Conservation (phyloP, 2,797 vertebrate species). For the Tapera naevia region DNA sequence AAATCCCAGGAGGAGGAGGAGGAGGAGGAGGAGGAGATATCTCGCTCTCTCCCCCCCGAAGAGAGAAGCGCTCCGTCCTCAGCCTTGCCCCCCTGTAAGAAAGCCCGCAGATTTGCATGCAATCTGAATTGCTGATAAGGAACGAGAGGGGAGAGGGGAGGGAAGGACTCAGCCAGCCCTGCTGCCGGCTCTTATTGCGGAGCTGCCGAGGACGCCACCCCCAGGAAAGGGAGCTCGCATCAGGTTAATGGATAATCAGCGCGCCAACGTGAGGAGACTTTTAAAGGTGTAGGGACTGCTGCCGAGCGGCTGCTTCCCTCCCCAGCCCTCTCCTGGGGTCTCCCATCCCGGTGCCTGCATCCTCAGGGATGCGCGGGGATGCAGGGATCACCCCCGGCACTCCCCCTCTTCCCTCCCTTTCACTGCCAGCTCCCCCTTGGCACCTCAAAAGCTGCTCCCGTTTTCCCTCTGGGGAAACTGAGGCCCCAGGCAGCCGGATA, state of each 20-base stretch:
- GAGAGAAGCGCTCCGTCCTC: not conserved
- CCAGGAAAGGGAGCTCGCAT: conserved; percentile 78
- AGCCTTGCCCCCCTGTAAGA: conserved; percentile 36
- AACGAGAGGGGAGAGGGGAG: not conserved
- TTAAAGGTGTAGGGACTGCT: conserved; percentile 66
- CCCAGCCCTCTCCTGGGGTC: no score
- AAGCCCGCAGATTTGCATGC: conserved; percentile 80
- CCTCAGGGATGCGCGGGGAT: not conserved
- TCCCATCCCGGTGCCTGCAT: not conserved
- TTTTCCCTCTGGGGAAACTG: not conserved
- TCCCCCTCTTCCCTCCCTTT: not conserved
- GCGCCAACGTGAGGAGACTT: conserved; percentile 76
- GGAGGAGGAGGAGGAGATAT: conserved; percentile 31
- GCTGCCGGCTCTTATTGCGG: conserved; percentile 32
- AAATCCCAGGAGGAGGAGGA: conserved; percentile 33
- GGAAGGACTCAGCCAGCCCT: not conserved
- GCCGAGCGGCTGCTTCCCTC: not conserved
- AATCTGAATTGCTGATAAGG: conserved; percentile 89
- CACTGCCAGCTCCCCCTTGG: not conserved
- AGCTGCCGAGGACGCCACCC: conserved; percentile 80
- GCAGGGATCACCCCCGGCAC: not conserved
- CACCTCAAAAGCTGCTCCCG: accelerated
- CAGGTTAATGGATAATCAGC: conserved; percentile 78
- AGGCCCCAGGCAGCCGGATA: not conserved
- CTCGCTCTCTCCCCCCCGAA: not conserved